Base-by-base conservation (phyloP, 1,140 invertebrate genomes). In the Heliconius hermathena region DNA sequence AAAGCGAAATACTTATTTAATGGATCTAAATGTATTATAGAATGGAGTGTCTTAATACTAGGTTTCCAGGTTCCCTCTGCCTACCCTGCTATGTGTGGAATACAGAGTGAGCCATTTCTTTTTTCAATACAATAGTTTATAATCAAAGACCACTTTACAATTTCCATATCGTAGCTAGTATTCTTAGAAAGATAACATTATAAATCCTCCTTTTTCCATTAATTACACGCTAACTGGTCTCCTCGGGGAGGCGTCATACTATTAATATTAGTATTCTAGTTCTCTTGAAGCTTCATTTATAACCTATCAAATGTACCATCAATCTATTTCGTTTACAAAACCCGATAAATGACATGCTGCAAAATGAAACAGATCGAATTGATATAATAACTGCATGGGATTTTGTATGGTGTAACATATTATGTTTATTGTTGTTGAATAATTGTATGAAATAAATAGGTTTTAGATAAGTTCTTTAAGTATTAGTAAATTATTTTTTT, bases 181-280 rank as follows among this genome's bases (percentile, higher is more conserved):
- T 57, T 57, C 54, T n/a, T 57, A 22, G 54, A 52, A 16, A 52
- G 13, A 52, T 71, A 71, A 71, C 66, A 71, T 71, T 71, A 71
- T 71, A 33, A 20, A 36, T 38, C 18, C 36, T 38, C 71, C 11
- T 71, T 41, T 33, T 36, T 54, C 46, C 76, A 77, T 77, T 77
- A 71, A 77, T 77, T 71, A 77, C 46, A 20, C 57, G 26, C 57
- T 72, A 72, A 80, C 78, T 71, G 70, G 78, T 75, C 75, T 71
- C 71, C 38, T 76, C 75, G 57, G 74, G 74, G 79, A 66, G 72
- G 73, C 73, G 78, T 81, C 75, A 57, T 60, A 75, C 60, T 66
- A 77, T 81, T 77, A 81, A 81, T 81, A 66, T 81, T 74, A 71
- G 75, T 74, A 77, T 81, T 77, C 75, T 74, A 38, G 52, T 74